Evolutionary conservation across 2,888 invertebrate genomes (phyloP).

Genomic region (Drosophila ezoana): DNA sequence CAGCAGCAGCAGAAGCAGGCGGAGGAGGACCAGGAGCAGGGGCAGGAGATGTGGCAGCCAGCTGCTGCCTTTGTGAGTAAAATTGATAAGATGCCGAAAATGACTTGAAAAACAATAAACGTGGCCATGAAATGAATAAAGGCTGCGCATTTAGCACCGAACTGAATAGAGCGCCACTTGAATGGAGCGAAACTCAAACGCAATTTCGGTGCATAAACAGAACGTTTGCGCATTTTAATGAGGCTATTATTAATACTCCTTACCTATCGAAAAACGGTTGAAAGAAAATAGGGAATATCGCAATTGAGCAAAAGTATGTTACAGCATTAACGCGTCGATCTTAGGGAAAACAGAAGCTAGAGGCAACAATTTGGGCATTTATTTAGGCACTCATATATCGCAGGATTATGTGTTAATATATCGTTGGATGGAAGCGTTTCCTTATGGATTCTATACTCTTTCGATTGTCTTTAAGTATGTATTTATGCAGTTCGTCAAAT

Average conservation of each 20-base stretch:
- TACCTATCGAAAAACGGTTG: background rate
- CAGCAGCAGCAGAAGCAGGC: background rate
- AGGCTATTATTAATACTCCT: constrained; percentile 45
- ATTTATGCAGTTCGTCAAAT: background rate
- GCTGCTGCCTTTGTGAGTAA: constrained; percentile 60
- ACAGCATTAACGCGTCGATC: background rate
- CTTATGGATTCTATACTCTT: background rate
- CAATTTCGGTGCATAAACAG: constrained; percentile 74
- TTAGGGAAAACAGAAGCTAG: too few relatives aligned
- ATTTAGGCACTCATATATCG: too few relatives aligned
- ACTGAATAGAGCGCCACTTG: constrained; percentile 50
- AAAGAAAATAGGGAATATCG: background rate
- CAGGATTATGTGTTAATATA: too few relatives aligned
- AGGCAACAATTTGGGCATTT: too few relatives aligned
- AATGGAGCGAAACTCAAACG: constrained; percentile 42
- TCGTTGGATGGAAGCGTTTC: too few relatives aligned
- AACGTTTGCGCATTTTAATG: constrained; percentile 77
- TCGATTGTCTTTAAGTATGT: background rate
- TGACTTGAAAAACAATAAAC: constrained; percentile 79
- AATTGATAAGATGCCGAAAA: constrained; percentile 80
- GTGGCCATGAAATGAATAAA: constrained; percentile 74
- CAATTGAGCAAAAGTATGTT: background rate
- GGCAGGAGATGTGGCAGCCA: constrained; percentile 15
- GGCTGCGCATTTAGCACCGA: constrained; percentile 59
- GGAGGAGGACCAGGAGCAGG: background rate